A percentile compares a stretch with the other conserved stretches of the same genome.
phyloP scores from a whole-genome alignment of 2,888 invertebrate genomes.

The Stenoptilia bipunctidactyla region DNA sequence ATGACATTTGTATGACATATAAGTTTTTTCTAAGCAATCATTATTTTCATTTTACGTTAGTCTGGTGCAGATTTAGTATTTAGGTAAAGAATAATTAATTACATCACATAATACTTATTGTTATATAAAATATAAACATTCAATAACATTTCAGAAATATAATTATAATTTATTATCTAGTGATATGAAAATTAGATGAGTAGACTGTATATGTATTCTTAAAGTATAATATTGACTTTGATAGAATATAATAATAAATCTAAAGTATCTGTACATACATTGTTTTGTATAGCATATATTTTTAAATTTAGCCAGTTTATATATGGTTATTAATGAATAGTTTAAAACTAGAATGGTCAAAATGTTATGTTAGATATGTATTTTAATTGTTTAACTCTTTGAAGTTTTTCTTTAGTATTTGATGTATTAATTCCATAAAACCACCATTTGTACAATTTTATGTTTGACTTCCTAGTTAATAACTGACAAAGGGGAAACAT shows the following conservation, averaged over 20 bases:
- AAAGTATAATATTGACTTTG: background rate
- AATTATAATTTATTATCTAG: background rate
- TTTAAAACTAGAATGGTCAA: background rate
- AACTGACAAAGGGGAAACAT: too few species aligned
- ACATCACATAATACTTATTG: conserved; percentile 11
- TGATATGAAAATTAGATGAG: background rate
- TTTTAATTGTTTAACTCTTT: too few species aligned
- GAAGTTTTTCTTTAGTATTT: too few species aligned
- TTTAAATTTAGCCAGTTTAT: background rate
- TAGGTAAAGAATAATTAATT: conserved; percentile 15
- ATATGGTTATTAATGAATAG: background rate
- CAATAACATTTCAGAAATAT: background rate
- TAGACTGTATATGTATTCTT: conserved; percentile 3
- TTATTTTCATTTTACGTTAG: conserved; percentile 33
- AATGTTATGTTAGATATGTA: too few species aligned
- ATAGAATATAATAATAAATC: too few species aligned
- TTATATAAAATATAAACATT: background rate
- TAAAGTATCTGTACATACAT: too few species aligned
- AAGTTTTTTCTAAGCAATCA: conserved; percentile 33
- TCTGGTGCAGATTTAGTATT: conserved; percentile 63
- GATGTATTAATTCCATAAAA: too few species aligned
- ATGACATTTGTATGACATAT: conserved; percentile 48
- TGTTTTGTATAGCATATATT: too few species aligned
- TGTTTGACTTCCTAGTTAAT: too few species aligned
- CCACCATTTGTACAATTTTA: too few species aligned